Evolutionary conservation across 2,888 invertebrate species (phyloP).

Genomic region (Cerastis rubricosa): DNA sequence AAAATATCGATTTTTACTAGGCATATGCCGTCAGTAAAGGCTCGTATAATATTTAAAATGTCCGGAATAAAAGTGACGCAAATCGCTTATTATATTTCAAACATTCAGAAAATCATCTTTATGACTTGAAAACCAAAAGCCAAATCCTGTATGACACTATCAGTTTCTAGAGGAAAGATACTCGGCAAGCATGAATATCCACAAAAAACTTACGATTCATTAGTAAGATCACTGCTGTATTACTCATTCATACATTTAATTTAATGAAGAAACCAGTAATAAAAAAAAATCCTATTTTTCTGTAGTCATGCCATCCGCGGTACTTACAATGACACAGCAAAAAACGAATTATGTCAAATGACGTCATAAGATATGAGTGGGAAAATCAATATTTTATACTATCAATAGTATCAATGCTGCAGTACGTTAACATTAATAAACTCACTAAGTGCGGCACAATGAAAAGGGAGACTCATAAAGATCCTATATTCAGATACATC

Average conservation of each 20-base stretch:
- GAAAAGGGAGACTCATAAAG: no score
- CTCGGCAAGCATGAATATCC: neutral
- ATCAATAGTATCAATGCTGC: conserved; percentile 18
- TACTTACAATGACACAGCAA: conserved; percentile 53
- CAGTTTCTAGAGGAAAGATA: neutral
- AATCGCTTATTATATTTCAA: neutral
- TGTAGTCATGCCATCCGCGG: conserved; percentile 33
- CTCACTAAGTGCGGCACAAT: neutral
- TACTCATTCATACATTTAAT: conserved; percentile 7
- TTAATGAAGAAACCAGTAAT: conserved; percentile 9
- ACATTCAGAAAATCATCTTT: neutral
- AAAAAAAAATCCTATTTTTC: conserved; percentile 23
- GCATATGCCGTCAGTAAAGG: neutral
- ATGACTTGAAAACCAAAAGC: neutral
- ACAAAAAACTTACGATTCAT: conserved; percentile 4
- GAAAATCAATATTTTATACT: conserved; percentile 48
- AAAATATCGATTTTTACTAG: neutral
- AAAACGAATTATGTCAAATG: conserved; percentile 34
- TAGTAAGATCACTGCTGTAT: neutral
- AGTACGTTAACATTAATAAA: neutral
- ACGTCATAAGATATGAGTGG: conserved; percentile 36
- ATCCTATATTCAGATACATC: neutral
- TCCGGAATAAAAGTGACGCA: neutral
- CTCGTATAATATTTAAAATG: neutral
- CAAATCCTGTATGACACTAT: neutral